Base-by-base conservation (phyloP, 92 coral and sea anemone species). In the Pocillopora grandis region DNA sequence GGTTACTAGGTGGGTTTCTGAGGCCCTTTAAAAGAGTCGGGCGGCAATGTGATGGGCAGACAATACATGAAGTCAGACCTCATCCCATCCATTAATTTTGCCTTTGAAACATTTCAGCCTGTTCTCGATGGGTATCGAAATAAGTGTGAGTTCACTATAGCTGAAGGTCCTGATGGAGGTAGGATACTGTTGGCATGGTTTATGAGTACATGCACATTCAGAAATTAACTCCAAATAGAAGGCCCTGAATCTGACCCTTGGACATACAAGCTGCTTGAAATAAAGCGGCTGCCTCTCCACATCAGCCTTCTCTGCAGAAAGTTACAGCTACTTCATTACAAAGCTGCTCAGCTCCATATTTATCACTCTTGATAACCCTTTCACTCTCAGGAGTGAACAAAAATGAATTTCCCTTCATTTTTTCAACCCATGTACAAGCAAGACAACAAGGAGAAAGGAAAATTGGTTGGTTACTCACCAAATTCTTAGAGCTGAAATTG, bases 71-170 rank as follows among this genome's bases (percentile, higher is more conserved):
- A 84, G 89, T 89, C 92, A 73, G 83, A 89, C 92, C 89, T 89
- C 92, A 89, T 89, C 84, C 89, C 92, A 89, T 85, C 92, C 83
- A 67, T 85, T 75, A 82, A 65, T 71, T 87, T 79, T 87, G 62
- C 76, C 72, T 87, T 69, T 70, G 55, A 87, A 82, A 85, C 79
- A 80, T 90, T 91, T 70, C 93, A 96, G 99, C 97, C 95, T 65
- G 89, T 92, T 14, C 88, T 89, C 70, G 96, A 96, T 87, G 98
- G 95, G 74, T 96, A 96, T 91, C 99, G 99, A 88, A 96, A 96
- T 92, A 96, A 96, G 89, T 96, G 99, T 85, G 99, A 96, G 91
- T 94, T 94, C 83, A 92, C 98, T 23, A 96, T 96, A 83, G 97
- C 97, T 72, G 92, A 92, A 74, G 99, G 99, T 79, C 93, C 94